phyloP scores from a whole-genome alignment of 2,888 invertebrate genomes.

The Tinea semifulvella region DNA sequence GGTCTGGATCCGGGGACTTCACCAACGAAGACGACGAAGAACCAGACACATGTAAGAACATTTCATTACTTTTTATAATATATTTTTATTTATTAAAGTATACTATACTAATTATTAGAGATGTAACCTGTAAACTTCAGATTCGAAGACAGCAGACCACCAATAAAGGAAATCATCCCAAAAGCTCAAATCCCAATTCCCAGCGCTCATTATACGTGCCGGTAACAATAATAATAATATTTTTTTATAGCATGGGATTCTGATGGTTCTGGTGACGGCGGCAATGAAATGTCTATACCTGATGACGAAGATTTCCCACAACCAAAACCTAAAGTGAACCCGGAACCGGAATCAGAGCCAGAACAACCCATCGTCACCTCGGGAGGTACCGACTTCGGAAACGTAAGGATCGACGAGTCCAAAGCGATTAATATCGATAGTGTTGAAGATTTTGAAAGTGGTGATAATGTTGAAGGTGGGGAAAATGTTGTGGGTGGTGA shows the following conservation, averaged over 20 bases:
- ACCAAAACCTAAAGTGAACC: slow-evolving; percentile 32
- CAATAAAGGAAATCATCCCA: too few species aligned
- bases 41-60: too few species aligned
- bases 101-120: background rate
- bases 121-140: background rate
- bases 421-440: slow-evolving; percentile 17
- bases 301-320: too few species aligned
- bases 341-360: slow-evolving; percentile 19
- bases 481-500: background rate
- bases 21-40: slow-evolving; percentile 49
- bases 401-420: slow-evolving; percentile 28
- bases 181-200: too few species aligned
- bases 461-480: background rate
- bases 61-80: background rate
- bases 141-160: too few species aligned
- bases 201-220: too few species aligned
- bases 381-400: slow-evolving; percentile 30
- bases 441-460: slow-evolving; percentile 2
- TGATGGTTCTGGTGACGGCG: slow-evolving; percentile 12
- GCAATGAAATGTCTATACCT: too few species aligned
- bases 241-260: slow-evolving; percentile 17
- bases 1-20: slow-evolving; percentile 76
- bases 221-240: too few species aligned
- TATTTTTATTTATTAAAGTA: background rate
- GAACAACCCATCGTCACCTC: slow-evolving; percentile 31